phyloP scores from a whole-genome alignment of 2,888 invertebrate genomes.

The Empis stercorea region DNA sequence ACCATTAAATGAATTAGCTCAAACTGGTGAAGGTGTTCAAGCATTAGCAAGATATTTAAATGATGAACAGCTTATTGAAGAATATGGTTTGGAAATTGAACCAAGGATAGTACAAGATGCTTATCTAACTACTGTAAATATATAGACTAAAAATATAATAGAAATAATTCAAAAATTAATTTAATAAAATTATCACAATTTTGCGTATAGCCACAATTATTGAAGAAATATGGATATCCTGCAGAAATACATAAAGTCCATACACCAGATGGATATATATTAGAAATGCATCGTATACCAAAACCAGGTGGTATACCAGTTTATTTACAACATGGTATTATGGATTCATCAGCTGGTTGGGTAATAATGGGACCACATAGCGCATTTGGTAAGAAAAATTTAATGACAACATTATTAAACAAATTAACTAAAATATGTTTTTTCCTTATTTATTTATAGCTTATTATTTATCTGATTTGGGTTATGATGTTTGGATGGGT shows the following conservation, averaged over 20 bases:
- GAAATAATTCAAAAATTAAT: too few relatives aligned
- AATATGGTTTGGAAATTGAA: slow-evolving; percentile 5
- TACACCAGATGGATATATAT: slow-evolving; percentile 59
- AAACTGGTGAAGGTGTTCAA: not conserved
- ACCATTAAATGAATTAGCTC: not conserved
- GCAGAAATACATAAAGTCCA: slow-evolving; percentile 43
- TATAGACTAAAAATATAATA: too few relatives aligned
- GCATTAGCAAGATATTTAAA: not conserved
- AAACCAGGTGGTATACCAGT: slow-evolving; percentile 9
- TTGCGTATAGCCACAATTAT: slow-evolving; percentile 35
- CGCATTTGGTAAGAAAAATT: slow-evolving; percentile 31
- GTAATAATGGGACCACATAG: slow-evolving; percentile 49
- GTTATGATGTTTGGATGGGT: slow-evolving; percentile 19
- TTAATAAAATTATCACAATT: too few relatives aligned
- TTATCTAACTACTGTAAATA: slow-evolving; percentile 4
- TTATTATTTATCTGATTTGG: slow-evolving; percentile 14
- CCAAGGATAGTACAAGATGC: slow-evolving; percentile 6
- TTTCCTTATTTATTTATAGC: slow-evolving; percentile 20
- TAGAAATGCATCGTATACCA: slow-evolving; percentile 56
- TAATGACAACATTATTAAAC: too few relatives aligned
- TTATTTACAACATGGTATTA: slow-evolving; percentile 49
- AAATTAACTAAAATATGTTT: too few relatives aligned
- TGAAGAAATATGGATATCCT: slow-evolving; percentile 44
- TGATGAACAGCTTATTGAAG: not conserved
- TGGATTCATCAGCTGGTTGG: slow-evolving; percentile 55